These are phyloP conservation scores for Mythimna ferrago DNA, from an alignment of 2,888 invertebrate genomes.

Conservation along the genomic window DNA sequence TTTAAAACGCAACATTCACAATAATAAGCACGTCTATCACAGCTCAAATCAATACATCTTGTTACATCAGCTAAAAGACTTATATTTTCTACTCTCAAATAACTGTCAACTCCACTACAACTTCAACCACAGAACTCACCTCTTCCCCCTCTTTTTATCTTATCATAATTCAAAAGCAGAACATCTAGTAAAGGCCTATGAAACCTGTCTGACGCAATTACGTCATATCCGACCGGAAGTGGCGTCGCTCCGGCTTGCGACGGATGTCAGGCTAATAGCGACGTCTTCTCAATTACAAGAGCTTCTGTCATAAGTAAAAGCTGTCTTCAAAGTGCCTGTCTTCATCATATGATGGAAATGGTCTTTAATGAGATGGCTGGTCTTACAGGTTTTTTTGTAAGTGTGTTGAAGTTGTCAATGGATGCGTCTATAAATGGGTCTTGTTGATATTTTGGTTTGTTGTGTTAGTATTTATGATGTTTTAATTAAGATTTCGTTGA, in stretches of 20 bases:
- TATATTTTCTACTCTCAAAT: neutral
- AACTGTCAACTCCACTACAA: slow-evolving; percentile 4
- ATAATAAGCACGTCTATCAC: too few relatives aligned
- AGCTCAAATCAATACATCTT: too few relatives aligned
- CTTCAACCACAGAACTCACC: too few relatives aligned
- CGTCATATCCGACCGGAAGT: slow-evolving; percentile 62
- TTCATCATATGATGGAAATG: slow-evolving; percentile 21
- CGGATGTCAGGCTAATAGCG: slow-evolving; percentile 55
- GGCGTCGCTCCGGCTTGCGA: slow-evolving; percentile 45
- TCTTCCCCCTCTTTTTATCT: slow-evolving; percentile 13
- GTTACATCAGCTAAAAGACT: too few relatives aligned
- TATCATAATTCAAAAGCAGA: slow-evolving; percentile 46
- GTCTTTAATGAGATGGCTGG: slow-evolving; percentile 8
- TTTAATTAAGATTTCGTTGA: too few relatives aligned
- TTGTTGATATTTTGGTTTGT: neutral
- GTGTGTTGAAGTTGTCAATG: neutral
- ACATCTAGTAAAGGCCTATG: slow-evolving; percentile 47
- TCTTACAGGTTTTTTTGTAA: neutral
- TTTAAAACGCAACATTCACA: too few relatives aligned
- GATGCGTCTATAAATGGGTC: neutral
- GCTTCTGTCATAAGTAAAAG: slow-evolving; percentile 24
- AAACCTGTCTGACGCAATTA: slow-evolving; percentile 58
- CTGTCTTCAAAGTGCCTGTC: slow-evolving; percentile 22
- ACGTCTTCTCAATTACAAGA: slow-evolving; percentile 56
- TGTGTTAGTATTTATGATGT: too few relatives aligned